Percentiles rank a stretch among this genome's conserved stretches.
Evolutionary conservation across 2,888 invertebrate species (phyloP).

Genomic region (Megastigmus dorsalis): DNA sequence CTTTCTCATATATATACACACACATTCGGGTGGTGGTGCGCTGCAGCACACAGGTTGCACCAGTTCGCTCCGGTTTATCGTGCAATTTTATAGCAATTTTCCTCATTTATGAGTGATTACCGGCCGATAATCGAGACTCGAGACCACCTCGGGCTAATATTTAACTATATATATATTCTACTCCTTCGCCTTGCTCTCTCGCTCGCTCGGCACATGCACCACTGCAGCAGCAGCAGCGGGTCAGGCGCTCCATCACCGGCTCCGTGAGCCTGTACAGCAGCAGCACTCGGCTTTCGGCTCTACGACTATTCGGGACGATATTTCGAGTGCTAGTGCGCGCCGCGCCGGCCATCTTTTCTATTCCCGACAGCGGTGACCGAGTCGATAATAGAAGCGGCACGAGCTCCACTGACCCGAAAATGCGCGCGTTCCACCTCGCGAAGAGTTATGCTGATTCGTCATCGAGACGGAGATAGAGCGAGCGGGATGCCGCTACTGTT

Average conservation of each 20-base stretch:
- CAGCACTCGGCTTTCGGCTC: too few relatives aligned
- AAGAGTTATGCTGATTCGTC: constrained; percentile 48
- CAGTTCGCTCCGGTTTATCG: constrained; percentile 65
- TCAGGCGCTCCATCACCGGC: constrained; percentile 14
- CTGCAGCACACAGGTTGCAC: constrained; percentile 53
- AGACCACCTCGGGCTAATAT: constrained; percentile 58
- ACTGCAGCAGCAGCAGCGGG: too few relatives aligned
- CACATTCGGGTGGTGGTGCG: too few relatives aligned
- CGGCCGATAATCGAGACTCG: constrained; percentile 59
- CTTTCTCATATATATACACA: too few relatives aligned
- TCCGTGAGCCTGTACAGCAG: constrained; percentile 6
- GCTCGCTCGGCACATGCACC: constrained; percentile 10
- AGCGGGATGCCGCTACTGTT: too few relatives aligned
- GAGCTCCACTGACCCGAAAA: constrained; percentile 60
- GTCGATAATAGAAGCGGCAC: constrained; percentile 60
- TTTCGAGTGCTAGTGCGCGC: too few relatives aligned
- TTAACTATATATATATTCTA: constrained; percentile 50
- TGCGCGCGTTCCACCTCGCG: constrained; percentile 48
- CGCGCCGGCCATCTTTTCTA: constrained; percentile 54
- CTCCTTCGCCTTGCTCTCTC: neutral
- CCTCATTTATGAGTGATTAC: constrained; percentile 70
- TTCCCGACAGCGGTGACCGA: constrained; percentile 56
- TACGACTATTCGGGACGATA: constrained; percentile 50
- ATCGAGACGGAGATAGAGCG: constrained; percentile 14
- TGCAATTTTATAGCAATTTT: constrained; percentile 74